Evolutionary conservation across 2,888 invertebrate genomes (phyloP).

Genomic region (Tethea ocularis): DNA sequence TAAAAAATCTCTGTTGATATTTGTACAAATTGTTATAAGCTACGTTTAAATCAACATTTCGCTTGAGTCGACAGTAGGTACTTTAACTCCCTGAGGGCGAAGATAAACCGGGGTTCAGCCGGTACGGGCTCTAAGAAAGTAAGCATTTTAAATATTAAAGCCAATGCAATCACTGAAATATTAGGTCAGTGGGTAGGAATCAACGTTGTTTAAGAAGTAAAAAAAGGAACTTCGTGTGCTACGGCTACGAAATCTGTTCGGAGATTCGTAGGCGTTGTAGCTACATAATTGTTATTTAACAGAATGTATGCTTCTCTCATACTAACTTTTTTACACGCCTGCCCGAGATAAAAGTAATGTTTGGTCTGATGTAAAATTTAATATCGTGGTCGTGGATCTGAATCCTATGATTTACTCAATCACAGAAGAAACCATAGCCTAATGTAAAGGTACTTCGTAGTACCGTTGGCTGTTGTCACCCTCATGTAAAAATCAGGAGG

Average conservation of each 20-base stretch:
- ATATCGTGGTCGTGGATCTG: too few species aligned
- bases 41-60: slow-evolving; percentile 40
- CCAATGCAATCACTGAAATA: slow-evolving; percentile 3
- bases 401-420: too few species aligned
- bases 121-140: not conserved
- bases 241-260: not conserved
- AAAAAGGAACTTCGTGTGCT: not conserved
- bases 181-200: slow-evolving; percentile 8
- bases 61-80: slow-evolving; percentile 27
- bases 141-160: slow-evolving; percentile 4
- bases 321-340: not conserved
- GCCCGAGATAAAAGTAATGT: too few species aligned
- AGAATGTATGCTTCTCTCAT: not conserved
- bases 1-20: not conserved
- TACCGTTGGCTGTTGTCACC: too few species aligned
- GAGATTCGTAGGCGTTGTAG: not conserved
- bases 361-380: too few species aligned
- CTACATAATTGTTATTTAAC: not conserved
- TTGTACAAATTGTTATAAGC: slow-evolving; percentile 1
- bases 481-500: too few species aligned
- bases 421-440: too few species aligned
- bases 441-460: too few species aligned
- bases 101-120: not conserved
- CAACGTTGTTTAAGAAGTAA: not conserved
- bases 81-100: slow-evolving; percentile 13